phyloP scores from a whole-genome alignment of 1,140 invertebrate species.

The Orussus abietinus region DNA sequence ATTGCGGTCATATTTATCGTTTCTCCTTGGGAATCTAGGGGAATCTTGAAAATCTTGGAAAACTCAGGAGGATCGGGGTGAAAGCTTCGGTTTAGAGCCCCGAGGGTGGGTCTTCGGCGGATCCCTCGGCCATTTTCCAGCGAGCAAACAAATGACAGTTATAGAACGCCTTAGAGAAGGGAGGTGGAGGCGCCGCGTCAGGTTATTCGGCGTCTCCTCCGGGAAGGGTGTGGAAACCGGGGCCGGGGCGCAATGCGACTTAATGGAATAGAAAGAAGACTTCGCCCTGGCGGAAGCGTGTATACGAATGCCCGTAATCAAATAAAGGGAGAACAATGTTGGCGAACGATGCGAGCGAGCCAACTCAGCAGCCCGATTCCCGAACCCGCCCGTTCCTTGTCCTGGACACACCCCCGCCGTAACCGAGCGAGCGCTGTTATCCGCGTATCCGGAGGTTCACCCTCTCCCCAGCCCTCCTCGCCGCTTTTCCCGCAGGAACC shows the following conservation, averaged over 20 bases:
- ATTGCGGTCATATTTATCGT: no score
- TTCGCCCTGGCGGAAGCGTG: constrained; percentile 37
- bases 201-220: no score
- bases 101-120: no score
- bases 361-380: constrained; percentile 47
- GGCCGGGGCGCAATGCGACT: constrained; percentile 3
- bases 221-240: no score
- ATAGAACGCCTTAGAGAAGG: no score
- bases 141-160: no score
- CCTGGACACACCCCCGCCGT: constrained; percentile 53
- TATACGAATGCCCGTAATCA: constrained; percentile 52
- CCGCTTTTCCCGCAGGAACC: constrained; percentile 10
- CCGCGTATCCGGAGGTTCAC: constrained; percentile 36
- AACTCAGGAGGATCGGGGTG: no score
- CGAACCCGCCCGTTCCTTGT: constrained; percentile 54
- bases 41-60: no score
- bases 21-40: no score
- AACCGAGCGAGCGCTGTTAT: constrained; percentile 43
- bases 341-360: constrained; percentile 47
- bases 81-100: no score
- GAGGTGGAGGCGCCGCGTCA: no score
- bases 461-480: constrained; percentile 9
- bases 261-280: constrained; percentile 39
- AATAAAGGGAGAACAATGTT: constrained; percentile 53
- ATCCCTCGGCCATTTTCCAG: no score